Percentiles rank a stretch among this genome's conserved stretches.
These are phyloP conservation scores for Drosophila setosimentum DNA, from an alignment of 2,888 invertebrate species.

Conservation along the genomic window DNA sequence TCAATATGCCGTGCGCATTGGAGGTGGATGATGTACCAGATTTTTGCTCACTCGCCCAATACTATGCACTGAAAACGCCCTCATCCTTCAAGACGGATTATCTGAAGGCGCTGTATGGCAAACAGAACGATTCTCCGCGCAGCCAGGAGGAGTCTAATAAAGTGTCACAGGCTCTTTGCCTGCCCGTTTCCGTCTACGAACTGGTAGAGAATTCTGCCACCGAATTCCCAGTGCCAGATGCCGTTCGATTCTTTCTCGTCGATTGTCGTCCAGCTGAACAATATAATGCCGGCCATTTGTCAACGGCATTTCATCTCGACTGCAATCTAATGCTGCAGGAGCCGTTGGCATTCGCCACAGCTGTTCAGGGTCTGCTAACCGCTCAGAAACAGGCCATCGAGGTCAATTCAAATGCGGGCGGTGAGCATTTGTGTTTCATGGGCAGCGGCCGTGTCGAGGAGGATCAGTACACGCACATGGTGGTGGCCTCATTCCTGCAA, in stretches of 20 bases:
- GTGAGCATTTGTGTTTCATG: conserved; percentile 95
- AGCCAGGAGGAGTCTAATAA: conserved; percentile 85
- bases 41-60: conserved; percentile 98
- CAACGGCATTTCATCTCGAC: conserved; percentile 99
- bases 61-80: conserved; percentile 97
- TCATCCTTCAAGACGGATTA: conserved; percentile 95
- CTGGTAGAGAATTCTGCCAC: conserved; percentile 93
- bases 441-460: conserved; percentile 97
- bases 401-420: conserved; percentile 93
- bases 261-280: conserved; percentile 98
- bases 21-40: conserved; percentile 98
- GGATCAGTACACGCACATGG: conserved; percentile 99
- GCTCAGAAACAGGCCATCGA: conserved; percentile 95
- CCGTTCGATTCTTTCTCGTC: conserved; percentile 96
- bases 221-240: conserved; percentile 88
- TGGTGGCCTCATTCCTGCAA: conserved; percentile 98
- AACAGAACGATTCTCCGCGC: conserved; percentile 86
- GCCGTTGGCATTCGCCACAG: conserved; percentile 96
- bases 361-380: conserved; percentile 94
- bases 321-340: conserved; percentile 99
- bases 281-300: conserved; percentile 98
- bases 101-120: conserved; percentile 88
- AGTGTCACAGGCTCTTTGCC: conserved; percentile 90
- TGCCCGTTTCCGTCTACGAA: conserved; percentile 98
- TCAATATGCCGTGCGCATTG: conserved; percentile 93